Conservation (phyloP, 1,140 invertebrate genomes). For the Lutraria rhynchaena region DNA sequence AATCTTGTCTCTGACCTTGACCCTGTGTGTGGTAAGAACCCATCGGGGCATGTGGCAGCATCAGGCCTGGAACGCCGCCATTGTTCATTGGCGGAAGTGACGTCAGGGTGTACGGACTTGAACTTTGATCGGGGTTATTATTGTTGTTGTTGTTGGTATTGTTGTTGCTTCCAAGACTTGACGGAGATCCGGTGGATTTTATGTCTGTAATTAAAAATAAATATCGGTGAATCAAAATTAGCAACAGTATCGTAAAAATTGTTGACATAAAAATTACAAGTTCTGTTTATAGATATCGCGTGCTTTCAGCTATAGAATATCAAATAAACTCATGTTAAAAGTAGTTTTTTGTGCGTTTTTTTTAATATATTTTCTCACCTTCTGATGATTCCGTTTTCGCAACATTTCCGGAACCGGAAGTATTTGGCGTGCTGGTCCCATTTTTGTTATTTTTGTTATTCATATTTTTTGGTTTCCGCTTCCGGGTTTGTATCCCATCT, state of each 20-base stretch:
- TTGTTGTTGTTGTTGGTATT: too few species aligned
- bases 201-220: constrained; percentile 36
- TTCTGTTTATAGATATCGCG: too few species aligned
- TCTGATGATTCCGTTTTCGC: constrained; percentile 36
- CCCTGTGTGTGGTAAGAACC: constrained; percentile 8
- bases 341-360: too few species aligned
- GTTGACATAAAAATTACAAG: too few species aligned
- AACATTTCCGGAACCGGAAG: constrained; percentile 10
- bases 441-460: constrained; percentile 33
- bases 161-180: neutral
- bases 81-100: constrained; percentile 51
- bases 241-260: too few species aligned
- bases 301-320: too few species aligned
- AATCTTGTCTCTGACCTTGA: constrained; percentile 29
- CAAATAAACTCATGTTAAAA: too few species aligned
- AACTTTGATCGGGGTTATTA: constrained; percentile 25
- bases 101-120: constrained; percentile 47
- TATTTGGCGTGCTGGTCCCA: constrained; percentile 49
- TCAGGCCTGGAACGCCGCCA: constrained; percentile 36
- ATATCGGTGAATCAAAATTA: too few species aligned
- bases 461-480: constrained; percentile 87
- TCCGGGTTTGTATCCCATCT: constrained; percentile 97
- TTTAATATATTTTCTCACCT: too few species aligned
- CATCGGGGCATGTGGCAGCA: constrained; percentile 8
- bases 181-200: constrained; percentile 20